phyloP scores from a whole-genome alignment of 2,888 invertebrate species.

The Latheticus oryzae region DNA sequence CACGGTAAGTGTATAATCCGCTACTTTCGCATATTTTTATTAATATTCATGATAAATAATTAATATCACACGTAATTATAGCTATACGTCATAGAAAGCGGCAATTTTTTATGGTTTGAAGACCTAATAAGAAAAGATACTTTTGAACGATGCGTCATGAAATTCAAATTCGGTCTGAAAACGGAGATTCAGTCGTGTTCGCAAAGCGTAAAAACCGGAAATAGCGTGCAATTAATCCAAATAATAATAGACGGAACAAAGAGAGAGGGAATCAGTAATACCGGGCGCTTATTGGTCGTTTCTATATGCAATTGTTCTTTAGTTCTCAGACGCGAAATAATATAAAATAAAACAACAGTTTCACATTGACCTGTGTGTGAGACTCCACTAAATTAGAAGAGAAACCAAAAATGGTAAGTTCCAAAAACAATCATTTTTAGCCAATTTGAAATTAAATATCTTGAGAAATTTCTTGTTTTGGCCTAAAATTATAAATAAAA shows the following conservation, averaged over 20 bases:
- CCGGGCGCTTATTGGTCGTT: constrained; percentile 47
- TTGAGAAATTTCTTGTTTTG: no score
- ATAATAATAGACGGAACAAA: constrained; percentile 58
- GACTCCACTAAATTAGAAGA: constrained; percentile 22
- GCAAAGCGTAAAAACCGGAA: constrained; percentile 58
- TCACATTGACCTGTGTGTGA: constrained; percentile 41
- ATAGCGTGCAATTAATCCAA: constrained; percentile 58
- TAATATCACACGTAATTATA: not conserved
- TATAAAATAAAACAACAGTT: constrained; percentile 50
- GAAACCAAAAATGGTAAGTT: constrained; percentile 27
- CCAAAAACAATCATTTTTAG: no score
- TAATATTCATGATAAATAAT: no score
- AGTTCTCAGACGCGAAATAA: constrained; percentile 49
- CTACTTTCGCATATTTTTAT: not conserved
- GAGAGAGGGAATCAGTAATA: constrained; percentile 46
- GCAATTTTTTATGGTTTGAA: constrained; percentile 17
- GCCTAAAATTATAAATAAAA: no score
- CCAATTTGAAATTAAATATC: no score
- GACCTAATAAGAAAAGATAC: not conserved
- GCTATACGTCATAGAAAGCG: constrained; percentile 8
- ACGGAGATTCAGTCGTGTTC: constrained; percentile 32
- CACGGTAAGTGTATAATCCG: constrained; percentile 11
- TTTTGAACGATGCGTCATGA: constrained; percentile 12
- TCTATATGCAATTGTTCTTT: constrained; percentile 51
- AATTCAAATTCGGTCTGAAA: constrained; percentile 35